phyloP scores from a whole-genome alignment of 2,797 vertebrate genomes.

The Ispidina lecontei region DNA sequence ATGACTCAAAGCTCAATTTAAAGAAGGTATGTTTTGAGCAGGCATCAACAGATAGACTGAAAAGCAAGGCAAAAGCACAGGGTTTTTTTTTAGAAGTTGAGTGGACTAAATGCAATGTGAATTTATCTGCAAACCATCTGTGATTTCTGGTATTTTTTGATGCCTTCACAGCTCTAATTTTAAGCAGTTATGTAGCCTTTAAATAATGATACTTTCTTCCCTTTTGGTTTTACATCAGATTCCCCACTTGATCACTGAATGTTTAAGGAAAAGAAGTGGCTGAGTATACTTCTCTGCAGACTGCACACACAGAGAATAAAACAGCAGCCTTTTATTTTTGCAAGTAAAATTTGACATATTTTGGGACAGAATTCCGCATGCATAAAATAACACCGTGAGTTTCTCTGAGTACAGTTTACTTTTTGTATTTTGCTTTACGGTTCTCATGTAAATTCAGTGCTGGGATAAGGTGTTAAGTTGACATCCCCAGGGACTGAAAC shows the following conservation, averaged over 20 bases:
- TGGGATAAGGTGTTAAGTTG: slow-evolving; percentile 31
- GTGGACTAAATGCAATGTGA: slow-evolving; percentile 80
- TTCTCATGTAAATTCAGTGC: slow-evolving; percentile 33
- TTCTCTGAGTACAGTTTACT: slow-evolving; percentile 56
- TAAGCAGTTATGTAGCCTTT: slow-evolving; percentile 81
- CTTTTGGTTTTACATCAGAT: slow-evolving; percentile 71
- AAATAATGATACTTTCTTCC: slow-evolving; percentile 80
- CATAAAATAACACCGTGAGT: slow-evolving; percentile 71
- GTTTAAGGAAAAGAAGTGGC: slow-evolving; percentile 63
- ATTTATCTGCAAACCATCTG: slow-evolving; percentile 82
- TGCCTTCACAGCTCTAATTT: slow-evolving; percentile 82
- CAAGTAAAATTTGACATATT: slow-evolving; percentile 81
- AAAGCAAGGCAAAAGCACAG: slow-evolving; percentile 70
- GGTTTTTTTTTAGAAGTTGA: slow-evolving; percentile 73
- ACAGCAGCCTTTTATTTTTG: slow-evolving; percentile 79
- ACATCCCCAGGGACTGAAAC: neutral
- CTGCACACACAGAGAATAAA: slow-evolving; percentile 64
- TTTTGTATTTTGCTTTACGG: slow-evolving; percentile 48
- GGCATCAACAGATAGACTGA: slow-evolving; percentile 76
- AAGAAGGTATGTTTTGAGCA: slow-evolving; percentile 74
- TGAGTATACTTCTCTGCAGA: slow-evolving; percentile 66
- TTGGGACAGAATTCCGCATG: slow-evolving; percentile 69
- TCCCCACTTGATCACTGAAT: slow-evolving; percentile 71
- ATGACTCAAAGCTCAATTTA: slow-evolving; percentile 77
- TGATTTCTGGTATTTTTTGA: slow-evolving; percentile 78